Conservation (phyloP, 2,888 invertebrate genomes). For the Strigamia transsilvanica region DNA sequence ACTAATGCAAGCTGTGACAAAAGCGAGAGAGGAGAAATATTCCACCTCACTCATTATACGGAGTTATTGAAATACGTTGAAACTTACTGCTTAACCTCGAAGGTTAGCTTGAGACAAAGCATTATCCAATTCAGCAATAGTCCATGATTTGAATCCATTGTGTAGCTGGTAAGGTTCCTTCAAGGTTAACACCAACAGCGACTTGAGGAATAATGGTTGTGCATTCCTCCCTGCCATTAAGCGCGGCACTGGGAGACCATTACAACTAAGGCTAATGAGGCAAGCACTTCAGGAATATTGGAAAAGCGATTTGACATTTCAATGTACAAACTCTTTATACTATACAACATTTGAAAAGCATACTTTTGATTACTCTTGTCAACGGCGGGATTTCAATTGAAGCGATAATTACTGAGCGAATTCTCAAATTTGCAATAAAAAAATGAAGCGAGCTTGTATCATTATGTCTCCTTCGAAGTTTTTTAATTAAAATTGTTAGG, state of each 20-base stretch:
- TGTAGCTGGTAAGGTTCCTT: conserved; percentile 48
- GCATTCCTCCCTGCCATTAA: conserved; percentile 48
- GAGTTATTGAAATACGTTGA: conserved; percentile 46
- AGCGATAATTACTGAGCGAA: conserved; percentile 31
- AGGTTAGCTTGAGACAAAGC: conserved; percentile 35
- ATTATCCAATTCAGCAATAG: conserved; percentile 49
- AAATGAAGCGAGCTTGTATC: conserved; percentile 14
- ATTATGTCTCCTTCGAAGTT: neutral
- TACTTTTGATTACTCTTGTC: conserved; percentile 42
- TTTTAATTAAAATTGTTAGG: conserved; percentile 31
- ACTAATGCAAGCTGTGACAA: conserved; percentile 43
- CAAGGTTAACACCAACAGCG: conserved; percentile 49
- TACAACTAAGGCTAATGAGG: conserved; percentile 49
- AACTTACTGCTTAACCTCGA: conserved; percentile 45
- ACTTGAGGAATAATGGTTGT: conserved; percentile 49
- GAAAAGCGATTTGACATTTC: conserved; percentile 49
- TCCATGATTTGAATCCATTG: conserved; percentile 48
- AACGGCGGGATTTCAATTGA: conserved; percentile 35
- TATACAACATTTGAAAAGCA: conserved; percentile 33
- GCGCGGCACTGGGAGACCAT: conserved; percentile 49
- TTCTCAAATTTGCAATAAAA: neutral
- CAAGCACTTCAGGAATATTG: conserved; percentile 48
- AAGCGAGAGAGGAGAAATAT: conserved; percentile 31
- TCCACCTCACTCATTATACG: conserved; percentile 34
- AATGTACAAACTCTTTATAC: conserved; percentile 26